Evolutionary conservation across 2,888 invertebrate genomes (phyloP), one percentile per base, ranked within the genome.

Genomic region (Acleris cristana): DNA sequence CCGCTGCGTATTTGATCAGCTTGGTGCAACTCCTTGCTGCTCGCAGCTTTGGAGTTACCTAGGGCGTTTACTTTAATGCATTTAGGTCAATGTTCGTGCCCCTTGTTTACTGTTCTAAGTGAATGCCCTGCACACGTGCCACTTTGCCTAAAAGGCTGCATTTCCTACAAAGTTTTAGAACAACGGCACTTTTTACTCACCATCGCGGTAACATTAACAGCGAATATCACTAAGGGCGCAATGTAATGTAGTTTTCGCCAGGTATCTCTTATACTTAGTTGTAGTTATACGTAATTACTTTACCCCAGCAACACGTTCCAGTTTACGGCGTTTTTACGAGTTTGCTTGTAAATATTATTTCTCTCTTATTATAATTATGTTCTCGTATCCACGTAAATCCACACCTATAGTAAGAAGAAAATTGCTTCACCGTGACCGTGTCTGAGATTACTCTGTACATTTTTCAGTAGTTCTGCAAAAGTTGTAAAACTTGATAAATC

Each of bases 81-180:
- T n/a, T 8, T 51, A 21, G 51, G 51, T 51, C 21, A 4, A 21
- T 51, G 51, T 51, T 21, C 5, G 51, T 19, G 21, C 51, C 18
- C 18, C n/a, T 48, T 48, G 48, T 48, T 48, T 48, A 48, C 18
- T 16, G 18, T 48, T 48, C 73, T 57, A 73, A 74, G 74, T 75
- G 76, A 81, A 76, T 73, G 60, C 70, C 74, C 75, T 72, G 67
- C 73, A 74, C 76, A 74, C 71, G 65, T 79, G 72, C 78, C 78
- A 81, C 80, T 81, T 79, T 61, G 74, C 72, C 74, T 82, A 78
- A 83, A 82, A 84, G 82, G 79, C 75, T 79, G 67, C 69, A 53
- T 55, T 69, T 65, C 66, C 60, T 64, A 69, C 73, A 69, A 73
- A 72, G 73, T 76, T 81, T 79, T 74, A 75, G 70, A 78, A 77